Conservation (phyloP, 2,797 vertebrate species). For the Tokudaia tokunoshimensis region DNA sequence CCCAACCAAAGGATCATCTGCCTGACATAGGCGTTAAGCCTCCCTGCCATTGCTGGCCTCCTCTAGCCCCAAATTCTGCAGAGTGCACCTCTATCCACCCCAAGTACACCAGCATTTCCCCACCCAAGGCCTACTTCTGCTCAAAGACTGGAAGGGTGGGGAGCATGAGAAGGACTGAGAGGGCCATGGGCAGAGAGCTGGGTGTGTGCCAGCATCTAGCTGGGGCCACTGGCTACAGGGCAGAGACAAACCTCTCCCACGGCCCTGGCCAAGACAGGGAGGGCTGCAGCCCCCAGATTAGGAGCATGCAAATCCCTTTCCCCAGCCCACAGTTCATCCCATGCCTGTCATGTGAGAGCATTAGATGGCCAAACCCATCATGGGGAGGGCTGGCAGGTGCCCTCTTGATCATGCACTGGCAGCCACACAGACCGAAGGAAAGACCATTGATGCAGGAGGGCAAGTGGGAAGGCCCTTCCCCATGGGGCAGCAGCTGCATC, state of each 20-base stretch:
- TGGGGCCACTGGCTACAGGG: constrained; percentile 55
- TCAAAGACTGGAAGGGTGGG: background rate
- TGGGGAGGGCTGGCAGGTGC: constrained; percentile 54
- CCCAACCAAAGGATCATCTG: background rate
- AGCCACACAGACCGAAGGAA: background rate
- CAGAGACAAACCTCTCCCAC: constrained; percentile 77
- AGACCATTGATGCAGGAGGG: background rate
- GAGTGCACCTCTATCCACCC: background rate
- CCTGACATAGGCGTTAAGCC: background rate
- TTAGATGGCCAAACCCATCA: constrained; percentile 57
- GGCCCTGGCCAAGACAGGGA: constrained; percentile 68
- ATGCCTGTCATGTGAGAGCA: constrained; percentile 77
- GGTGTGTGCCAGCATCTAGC: constrained; percentile 62
- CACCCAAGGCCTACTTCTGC: constrained; percentile 22
- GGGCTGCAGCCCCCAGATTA: constrained; percentile 66
- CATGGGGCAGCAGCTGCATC: constrained; percentile 50
- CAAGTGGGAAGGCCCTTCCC: constrained; percentile 4
- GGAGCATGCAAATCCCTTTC: constrained; percentile 71
- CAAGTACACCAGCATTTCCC: background rate
- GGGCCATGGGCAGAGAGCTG: constrained; percentile 67
- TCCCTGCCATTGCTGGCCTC: background rate
- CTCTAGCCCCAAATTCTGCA: background rate
- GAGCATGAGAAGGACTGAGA: constrained; percentile 36
- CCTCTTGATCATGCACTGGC: background rate
- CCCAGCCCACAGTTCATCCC: constrained; percentile 49